phyloP scores from a whole-genome alignment of 2,888 invertebrate species.

The Zele albiditarsus region DNA sequence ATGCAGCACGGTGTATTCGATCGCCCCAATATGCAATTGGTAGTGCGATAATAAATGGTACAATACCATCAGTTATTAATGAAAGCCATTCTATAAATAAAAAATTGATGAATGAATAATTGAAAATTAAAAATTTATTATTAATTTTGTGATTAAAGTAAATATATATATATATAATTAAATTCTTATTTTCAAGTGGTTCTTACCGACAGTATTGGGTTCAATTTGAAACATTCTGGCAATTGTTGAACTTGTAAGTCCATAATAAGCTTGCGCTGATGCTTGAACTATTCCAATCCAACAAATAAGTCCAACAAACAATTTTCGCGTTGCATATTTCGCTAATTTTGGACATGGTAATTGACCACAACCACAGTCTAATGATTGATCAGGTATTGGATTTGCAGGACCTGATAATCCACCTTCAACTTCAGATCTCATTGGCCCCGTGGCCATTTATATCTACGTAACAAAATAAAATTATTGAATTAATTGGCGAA shows the following conservation, averaged over 20 bases:
- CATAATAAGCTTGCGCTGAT: slow-evolving; percentile 63
- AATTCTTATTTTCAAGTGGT: neutral
- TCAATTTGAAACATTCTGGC: slow-evolving; percentile 66
- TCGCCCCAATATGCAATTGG: slow-evolving; percentile 77
- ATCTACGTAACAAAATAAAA: slow-evolving; percentile 17
- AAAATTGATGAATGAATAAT: slow-evolving; percentile 30
- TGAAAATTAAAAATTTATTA: neutral
- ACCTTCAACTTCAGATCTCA: slow-evolving; percentile 65
- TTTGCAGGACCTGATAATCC: slow-evolving; percentile 67
- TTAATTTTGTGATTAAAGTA: too few relatives aligned
- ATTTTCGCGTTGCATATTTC: slow-evolving; percentile 66
- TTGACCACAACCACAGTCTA: slow-evolving; percentile 69
- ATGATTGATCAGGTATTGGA: slow-evolving; percentile 64
- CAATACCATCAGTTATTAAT: slow-evolving; percentile 74
- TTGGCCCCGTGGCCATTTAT: slow-evolving; percentile 63
- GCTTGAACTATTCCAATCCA: slow-evolving; percentile 65
- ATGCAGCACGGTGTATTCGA: slow-evolving; percentile 76
- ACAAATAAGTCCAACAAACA: slow-evolving; percentile 63
- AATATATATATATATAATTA: slow-evolving; percentile 18
- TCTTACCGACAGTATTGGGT: slow-evolving; percentile 64
- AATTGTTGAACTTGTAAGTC: slow-evolving; percentile 62
- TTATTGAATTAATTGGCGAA: neutral
- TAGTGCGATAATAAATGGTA: slow-evolving; percentile 75
- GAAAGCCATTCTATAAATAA: slow-evolving; percentile 74
- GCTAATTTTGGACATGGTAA: slow-evolving; percentile 64